A percentile compares a stretch with the other conserved stretches of the same genome.
These are phyloP conservation scores for Peromyscus californicus DNA, from an alignment of 2,113 vertebrate species.

Conservation along the genomic window DNA sequence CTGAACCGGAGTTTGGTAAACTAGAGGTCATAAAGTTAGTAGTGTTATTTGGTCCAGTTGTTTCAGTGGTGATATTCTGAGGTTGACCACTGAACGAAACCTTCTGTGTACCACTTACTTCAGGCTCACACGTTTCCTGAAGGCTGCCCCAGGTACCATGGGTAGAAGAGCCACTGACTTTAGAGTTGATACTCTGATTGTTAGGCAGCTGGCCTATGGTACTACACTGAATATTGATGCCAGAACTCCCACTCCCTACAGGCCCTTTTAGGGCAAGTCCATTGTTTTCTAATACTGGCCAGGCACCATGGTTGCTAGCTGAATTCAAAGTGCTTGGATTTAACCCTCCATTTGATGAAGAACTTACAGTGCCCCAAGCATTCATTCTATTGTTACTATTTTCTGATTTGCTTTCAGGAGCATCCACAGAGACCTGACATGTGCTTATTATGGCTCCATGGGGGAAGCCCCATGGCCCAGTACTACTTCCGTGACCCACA, in stretches of 20 bases:
- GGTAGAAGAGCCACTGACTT: conserved; percentile 90
- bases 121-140: conserved; percentile 92
- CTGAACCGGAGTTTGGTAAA: conserved; percentile 98
- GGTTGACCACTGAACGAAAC: conserved; percentile 95
- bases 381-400: conserved; percentile 91
- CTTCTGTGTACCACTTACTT: conserved; percentile 97
- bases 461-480: conserved; percentile 90
- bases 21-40: conserved; percentile 99
- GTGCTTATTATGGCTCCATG: conserved; percentile 92
- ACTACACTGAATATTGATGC: conserved; percentile 92
- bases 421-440: conserved; percentile 92
- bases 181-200: conserved; percentile 94
- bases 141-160: conserved; percentile 94
- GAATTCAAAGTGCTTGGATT: conserved; percentile 98
- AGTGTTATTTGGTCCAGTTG: conserved; percentile 99
- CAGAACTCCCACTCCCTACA: conserved; percentile 89
- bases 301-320: conserved; percentile 98
- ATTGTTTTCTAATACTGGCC: conserved; percentile 93
- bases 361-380: conserved; percentile 92
- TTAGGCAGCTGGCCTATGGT: conserved; percentile 91
- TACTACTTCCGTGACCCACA: conserved; percentile 92
- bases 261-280: conserved; percentile 94
- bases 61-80: conserved; percentile 98
- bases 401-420: conserved; percentile 91
- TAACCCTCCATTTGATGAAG: conserved; percentile 94